Conservation (phyloP, 2,888 invertebrate genomes). For the Microplitis deprimator region DNA sequence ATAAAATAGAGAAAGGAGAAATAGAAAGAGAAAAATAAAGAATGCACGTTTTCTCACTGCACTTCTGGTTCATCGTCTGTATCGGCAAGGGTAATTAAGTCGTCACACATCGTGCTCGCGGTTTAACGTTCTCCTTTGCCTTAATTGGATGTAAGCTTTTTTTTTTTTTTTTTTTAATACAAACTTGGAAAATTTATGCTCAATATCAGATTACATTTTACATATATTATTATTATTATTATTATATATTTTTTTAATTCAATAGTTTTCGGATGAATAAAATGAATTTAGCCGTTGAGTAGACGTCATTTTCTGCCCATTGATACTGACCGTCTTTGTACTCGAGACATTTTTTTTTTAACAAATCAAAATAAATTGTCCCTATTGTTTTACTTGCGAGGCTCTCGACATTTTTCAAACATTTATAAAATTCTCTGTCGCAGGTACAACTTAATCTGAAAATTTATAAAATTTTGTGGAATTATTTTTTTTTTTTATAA, state of each 20-base stretch:
- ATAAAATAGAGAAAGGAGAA: background rate
- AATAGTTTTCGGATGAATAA: conserved; percentile 2
- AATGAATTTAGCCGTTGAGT: conserved; percentile 26
- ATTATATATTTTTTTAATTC: background rate
- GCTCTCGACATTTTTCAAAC: conserved; percentile 75
- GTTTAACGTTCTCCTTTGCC: conserved; percentile 40
- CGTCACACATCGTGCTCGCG: conserved; percentile 45
- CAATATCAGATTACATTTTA: background rate
- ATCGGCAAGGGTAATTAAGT: conserved; percentile 46
- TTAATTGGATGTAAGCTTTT: conserved; percentile 44
- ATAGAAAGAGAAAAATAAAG: conserved; percentile 12
- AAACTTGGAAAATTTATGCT: background rate
- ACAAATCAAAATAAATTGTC: conserved; percentile 80
- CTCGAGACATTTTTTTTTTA: conserved; percentile 81
- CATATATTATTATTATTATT: background rate
- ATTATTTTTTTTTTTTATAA: too few species aligned
- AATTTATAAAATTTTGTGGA: background rate
- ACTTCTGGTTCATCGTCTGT: conserved; percentile 45
- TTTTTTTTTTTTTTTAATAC: conserved; percentile 11
- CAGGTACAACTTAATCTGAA: conserved; percentile 79
- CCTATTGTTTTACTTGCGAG: conserved; percentile 77
- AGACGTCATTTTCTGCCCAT: conserved; percentile 21
- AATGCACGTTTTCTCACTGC: conserved; percentile 7
- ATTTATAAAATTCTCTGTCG: conserved; percentile 78
- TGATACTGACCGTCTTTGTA: conserved; percentile 65